Percentiles rank a stretch among this genome's conserved stretches.
phyloP scores from a whole-genome alignment of 2,113 vertebrate species.

The Pteronura brasiliensis region DNA sequence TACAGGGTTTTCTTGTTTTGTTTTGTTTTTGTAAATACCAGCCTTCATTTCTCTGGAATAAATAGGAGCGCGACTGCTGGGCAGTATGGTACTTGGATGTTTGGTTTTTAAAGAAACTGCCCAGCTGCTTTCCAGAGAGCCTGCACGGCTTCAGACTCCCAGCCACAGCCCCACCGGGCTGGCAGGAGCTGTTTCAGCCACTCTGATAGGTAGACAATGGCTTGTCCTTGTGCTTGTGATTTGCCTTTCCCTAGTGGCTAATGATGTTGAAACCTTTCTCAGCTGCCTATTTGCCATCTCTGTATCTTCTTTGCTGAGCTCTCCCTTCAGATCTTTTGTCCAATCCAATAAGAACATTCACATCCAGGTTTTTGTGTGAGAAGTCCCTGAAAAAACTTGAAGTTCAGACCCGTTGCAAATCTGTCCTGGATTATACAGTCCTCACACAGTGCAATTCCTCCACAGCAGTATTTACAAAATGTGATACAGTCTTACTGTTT shows the following conservation, averaged over 20 bases:
- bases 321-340: background rate
- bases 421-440: background rate
- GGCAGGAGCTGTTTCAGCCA: background rate
- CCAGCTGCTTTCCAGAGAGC: background rate
- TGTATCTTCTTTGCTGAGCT: background rate
- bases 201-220: background rate
- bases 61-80: background rate
- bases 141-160: background rate
- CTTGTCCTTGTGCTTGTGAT: background rate
- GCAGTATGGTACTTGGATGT: background rate
- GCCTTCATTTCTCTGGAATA: background rate
- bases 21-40: background rate
- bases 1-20: too few species aligned
- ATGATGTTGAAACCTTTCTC: background rate
- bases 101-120: background rate
- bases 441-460: background rate
- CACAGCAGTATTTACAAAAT: background rate
- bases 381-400: background rate
- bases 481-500: background rate
- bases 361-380: background rate
- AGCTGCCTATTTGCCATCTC: background rate
- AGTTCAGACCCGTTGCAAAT: background rate
- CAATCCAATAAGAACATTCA: background rate
- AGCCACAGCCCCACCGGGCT: background rate
- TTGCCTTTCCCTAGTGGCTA: background rate